Evolutionary conservation across 2,888 invertebrate genomes (phyloP).

Genomic region (Dendrolimus houi): DNA sequence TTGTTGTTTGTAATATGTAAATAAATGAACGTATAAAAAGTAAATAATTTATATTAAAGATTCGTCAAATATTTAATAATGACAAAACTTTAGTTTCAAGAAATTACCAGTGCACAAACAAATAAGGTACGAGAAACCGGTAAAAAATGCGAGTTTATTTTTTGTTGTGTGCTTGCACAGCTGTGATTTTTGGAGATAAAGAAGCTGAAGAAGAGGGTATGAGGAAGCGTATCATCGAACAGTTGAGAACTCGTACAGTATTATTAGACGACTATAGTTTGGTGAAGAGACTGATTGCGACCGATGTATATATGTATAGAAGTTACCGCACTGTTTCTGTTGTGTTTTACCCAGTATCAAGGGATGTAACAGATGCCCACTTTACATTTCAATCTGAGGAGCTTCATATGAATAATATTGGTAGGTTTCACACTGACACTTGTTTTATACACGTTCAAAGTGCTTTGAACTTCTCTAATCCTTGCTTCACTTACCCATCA

Average conservation of each 20-base stretch:
- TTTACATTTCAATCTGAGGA: constrained; percentile 70
- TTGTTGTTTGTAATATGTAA: too few relatives aligned
- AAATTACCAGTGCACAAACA: too few relatives aligned
- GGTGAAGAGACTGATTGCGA: constrained; percentile 61
- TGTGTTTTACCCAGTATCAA: constrained; percentile 55
- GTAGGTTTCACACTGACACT: constrained; percentile 29
- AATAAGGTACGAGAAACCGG: background rate
- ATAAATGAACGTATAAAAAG: too few relatives aligned
- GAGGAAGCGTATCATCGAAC: constrained; percentile 55
- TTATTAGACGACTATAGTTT: constrained; percentile 56
- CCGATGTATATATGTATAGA: constrained; percentile 64
- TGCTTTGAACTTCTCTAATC: background rate
- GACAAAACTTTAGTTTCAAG: too few relatives aligned
- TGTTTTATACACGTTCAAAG: background rate
- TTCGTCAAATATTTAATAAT: too few relatives aligned
- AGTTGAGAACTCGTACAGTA: constrained; percentile 56
- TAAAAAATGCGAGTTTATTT: constrained; percentile 49
- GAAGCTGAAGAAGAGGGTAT: constrained; percentile 49
- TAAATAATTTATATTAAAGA: too few relatives aligned
- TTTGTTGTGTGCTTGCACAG: constrained; percentile 47
- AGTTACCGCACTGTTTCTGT: constrained; percentile 67
- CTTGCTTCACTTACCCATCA: too few relatives aligned
- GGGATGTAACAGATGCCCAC: constrained; percentile 57
- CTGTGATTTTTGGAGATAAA: constrained; percentile 43
- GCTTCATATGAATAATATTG: constrained; percentile 66